A percentile compares a stretch with the other conserved stretches of the same genome.
phyloP scores from a whole-genome alignment of 2,888 invertebrate genomes.

The Nomada goodeniana region DNA sequence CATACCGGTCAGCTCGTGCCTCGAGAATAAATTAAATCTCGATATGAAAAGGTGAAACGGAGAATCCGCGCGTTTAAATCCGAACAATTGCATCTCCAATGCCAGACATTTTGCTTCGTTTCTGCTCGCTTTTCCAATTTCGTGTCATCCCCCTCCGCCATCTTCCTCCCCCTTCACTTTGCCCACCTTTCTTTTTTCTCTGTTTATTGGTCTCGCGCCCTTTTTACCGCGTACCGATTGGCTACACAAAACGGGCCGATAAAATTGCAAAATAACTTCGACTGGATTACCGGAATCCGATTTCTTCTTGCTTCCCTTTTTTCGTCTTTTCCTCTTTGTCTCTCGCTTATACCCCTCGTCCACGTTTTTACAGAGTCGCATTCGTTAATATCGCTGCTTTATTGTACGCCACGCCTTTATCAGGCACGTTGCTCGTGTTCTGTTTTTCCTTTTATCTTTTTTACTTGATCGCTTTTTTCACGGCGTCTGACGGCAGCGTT shows the following conservation, averaged over 20 bases:
- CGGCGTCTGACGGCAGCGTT: too few species aligned
- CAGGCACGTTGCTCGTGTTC: background rate
- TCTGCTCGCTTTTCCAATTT: conserved; percentile 57
- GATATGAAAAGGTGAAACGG: conserved; percentile 69
- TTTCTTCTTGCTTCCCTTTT: background rate
- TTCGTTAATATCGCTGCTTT: conserved; percentile 30
- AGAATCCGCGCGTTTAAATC: conserved; percentile 72
- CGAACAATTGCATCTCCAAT: conserved; percentile 78
- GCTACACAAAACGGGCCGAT: conserved; percentile 51
- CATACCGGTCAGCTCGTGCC: conserved; percentile 23
- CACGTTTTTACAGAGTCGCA: background rate
- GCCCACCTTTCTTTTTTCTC: conserved; percentile 5
- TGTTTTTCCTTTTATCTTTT: background rate
- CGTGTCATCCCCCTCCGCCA: conserved; percentile 21
- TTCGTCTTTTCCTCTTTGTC: too few species aligned
- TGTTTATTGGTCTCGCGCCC: conserved; percentile 44
- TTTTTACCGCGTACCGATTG: conserved; percentile 64
- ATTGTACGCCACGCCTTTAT: background rate
- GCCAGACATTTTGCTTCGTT: conserved; percentile 67
- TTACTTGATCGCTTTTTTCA: background rate
- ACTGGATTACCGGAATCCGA: conserved; percentile 29
- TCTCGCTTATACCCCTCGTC: background rate
- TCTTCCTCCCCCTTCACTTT: background rate
- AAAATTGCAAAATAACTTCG: conserved; percentile 69
- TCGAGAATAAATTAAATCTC: conserved; percentile 70